These are phyloP conservation scores for Scolopax bukidnonensis DNA, from an alignment of 2,797 vertebrate species.

Conservation along the genomic window DNA sequence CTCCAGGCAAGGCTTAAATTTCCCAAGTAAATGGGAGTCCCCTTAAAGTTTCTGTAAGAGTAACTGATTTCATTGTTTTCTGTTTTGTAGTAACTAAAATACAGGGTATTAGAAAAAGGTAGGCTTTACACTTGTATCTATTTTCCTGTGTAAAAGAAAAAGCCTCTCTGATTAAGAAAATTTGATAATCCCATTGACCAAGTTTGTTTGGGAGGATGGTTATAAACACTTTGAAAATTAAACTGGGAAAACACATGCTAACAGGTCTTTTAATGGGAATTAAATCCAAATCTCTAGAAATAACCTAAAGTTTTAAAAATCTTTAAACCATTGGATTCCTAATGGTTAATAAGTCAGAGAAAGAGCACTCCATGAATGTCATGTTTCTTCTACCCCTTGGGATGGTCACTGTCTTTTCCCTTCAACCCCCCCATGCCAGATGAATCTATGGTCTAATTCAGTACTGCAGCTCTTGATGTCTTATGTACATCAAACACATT, in stretches of 20 bases:
- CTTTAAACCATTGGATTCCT: not conserved
- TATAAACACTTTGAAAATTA: not conserved
- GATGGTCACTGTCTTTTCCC: not conserved
- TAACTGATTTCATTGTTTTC: not conserved
- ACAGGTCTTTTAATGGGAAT: not conserved
- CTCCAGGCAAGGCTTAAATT: not conserved
- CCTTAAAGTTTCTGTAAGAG: not conserved
- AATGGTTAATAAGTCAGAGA: not conserved
- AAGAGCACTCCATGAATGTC: not conserved
- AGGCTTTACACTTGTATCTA: not conserved
- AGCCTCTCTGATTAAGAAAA: not conserved
- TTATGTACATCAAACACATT: not conserved
- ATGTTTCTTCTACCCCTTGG: not conserved
- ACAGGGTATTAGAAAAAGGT: not conserved
- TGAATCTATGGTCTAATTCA: not conserved
- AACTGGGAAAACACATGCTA: not conserved
- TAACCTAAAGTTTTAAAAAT: not conserved
- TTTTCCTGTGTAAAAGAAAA: not conserved
- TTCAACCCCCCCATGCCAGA: not conserved
- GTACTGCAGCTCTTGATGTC: not conserved
- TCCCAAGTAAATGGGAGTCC: not conserved
- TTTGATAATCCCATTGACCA: not conserved
- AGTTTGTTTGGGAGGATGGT: not conserved
- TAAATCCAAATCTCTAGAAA: not conserved
- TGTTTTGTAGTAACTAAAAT: not conserved